Evolutionary conservation across 2,113 vertebrate genomes (phyloP).

Genomic region (Columba janthina): DNA sequence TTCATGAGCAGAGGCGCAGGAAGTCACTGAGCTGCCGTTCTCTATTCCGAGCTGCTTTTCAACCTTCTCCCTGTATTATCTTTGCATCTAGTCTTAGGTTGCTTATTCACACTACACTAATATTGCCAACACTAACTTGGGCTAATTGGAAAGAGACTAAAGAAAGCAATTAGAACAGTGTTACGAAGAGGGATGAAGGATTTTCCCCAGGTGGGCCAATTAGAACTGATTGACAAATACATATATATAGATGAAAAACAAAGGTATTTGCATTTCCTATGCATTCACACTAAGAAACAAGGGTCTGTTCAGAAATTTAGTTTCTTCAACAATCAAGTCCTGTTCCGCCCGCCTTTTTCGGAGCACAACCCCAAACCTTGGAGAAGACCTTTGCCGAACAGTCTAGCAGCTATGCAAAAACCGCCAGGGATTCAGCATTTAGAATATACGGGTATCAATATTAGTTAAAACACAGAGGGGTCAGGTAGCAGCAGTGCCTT

Average conservation of each 20-base stretch:
- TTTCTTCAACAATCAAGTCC: background rate
- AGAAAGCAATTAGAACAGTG: background rate
- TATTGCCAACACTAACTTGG: fast-evolving
- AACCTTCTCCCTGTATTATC: background rate
- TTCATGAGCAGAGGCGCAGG: background rate
- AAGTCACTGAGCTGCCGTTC: background rate
- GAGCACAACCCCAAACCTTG: background rate
- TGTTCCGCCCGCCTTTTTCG: background rate
- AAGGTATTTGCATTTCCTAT: background rate
- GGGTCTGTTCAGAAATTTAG: background rate
- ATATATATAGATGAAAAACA: too few relatives aligned
- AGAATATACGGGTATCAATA: background rate
- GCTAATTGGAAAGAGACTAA: background rate
- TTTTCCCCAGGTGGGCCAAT: background rate
- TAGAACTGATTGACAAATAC: background rate
- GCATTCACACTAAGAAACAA: background rate
- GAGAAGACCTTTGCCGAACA: background rate
- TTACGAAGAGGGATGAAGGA: background rate
- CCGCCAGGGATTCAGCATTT: background rate
- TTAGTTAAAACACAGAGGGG: background rate
- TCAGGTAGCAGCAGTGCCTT: background rate
- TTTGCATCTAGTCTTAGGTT: background rate
- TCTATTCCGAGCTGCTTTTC: background rate
- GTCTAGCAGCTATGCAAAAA: background rate
- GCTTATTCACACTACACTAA: background rate